phyloP scores from a whole-genome alignment of 2,797 vertebrate species.

The Gallirallus australis region DNA sequence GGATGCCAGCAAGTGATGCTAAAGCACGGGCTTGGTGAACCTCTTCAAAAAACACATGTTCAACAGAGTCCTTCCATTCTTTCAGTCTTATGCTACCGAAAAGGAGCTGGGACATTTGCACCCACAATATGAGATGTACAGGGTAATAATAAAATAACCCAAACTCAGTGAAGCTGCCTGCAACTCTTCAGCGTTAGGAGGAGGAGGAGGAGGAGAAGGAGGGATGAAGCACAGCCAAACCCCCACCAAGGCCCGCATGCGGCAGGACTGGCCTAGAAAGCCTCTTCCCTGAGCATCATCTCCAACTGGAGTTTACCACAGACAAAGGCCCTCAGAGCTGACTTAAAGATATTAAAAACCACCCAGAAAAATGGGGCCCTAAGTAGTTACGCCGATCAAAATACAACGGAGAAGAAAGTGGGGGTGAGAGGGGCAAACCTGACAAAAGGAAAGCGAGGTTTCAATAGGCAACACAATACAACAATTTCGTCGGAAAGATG shows the following conservation, averaged over 20 bases:
- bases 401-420: constrained; percentile 69
- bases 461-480: constrained; percentile 77
- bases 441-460: constrained; percentile 75
- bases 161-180: neutral
- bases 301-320: constrained; percentile 33
- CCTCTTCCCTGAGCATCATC: neutral
- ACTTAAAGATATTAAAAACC: constrained; percentile 72
- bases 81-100: neutral
- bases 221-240: neutral
- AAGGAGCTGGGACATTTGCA: neutral
- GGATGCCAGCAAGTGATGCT: neutral
- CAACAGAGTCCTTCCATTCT: neutral
- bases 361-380: constrained; percentile 65
- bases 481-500: constrained; percentile 72
- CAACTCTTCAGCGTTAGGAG: fast-evolving
- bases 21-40: neutral
- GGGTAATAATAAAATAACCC: neutral
- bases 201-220: neutral
- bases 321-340: constrained; percentile 45
- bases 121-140: neutral
- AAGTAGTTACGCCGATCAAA: constrained; percentile 66
- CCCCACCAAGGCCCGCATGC: neutral
- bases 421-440: constrained; percentile 53
- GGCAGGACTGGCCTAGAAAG: constrained; percentile 22
- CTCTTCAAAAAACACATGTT: neutral